phyloP scores from a whole-genome alignment of 2,113 vertebrate genomes.

The Microcebus jonahi region DNA sequence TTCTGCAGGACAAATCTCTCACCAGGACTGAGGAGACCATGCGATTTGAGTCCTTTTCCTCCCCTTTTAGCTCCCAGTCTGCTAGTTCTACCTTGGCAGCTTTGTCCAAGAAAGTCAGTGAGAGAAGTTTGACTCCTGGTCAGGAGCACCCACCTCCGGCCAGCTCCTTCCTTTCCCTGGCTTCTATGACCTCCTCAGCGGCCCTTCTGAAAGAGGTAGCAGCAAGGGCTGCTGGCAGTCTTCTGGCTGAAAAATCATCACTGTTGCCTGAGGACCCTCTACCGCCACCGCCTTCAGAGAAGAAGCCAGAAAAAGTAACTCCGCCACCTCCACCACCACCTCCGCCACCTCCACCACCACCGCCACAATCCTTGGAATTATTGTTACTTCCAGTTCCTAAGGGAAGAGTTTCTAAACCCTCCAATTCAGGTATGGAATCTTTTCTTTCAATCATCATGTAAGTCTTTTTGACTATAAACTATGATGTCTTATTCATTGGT shows the following conservation, averaged over 20 bases:
- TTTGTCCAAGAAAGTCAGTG: constrained; percentile 99
- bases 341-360: constrained; percentile 87
- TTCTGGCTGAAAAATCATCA: constrained; percentile 94
- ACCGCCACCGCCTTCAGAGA: constrained; percentile 90
- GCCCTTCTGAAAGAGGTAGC: constrained; percentile 99
- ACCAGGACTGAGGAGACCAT: constrained; percentile 91
- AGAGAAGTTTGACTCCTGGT: constrained; percentile 92
- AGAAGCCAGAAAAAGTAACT: constrained; percentile 93
- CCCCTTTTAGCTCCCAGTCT: constrained; percentile 98
- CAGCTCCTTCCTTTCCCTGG: constrained; percentile 96
- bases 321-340: constrained; percentile 83
- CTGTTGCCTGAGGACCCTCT: constrained; percentile 92
- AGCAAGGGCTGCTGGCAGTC: constrained; percentile 95
- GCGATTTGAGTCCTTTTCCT: constrained; percentile 96
- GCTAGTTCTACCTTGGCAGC: constrained; percentile 98
- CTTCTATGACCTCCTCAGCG: constrained; percentile 98
- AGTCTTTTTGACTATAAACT: background rate
- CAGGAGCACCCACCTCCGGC: constrained; percentile 92
- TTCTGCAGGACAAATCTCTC: constrained; percentile 96
- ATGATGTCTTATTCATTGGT: background rate
- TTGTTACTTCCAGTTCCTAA: constrained; percentile 94
- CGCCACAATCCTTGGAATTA: constrained; percentile 93
- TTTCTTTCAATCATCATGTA: background rate
- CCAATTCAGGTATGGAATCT: constrained; percentile 89
- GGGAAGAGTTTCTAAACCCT: constrained; percentile 92